Evolutionary conservation across 2,797 vertebrate genomes (phyloP).

Genomic region (Philypnodon macrostomus): DNA sequence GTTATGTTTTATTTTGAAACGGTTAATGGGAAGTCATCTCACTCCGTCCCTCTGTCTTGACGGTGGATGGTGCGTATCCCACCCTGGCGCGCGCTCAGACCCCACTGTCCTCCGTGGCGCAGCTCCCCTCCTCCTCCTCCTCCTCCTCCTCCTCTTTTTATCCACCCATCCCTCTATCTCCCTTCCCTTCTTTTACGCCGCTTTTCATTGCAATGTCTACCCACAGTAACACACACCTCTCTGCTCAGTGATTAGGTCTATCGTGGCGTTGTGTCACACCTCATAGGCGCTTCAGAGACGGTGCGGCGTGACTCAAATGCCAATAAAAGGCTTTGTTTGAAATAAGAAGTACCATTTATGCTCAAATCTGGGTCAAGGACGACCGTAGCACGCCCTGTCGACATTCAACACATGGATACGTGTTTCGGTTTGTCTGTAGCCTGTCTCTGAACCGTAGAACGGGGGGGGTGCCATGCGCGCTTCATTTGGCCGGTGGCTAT

Average conservation of each 20-base stretch:
- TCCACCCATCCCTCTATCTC: conserved; percentile 46
- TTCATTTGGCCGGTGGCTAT: conserved; percentile 60
- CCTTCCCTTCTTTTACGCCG: conserved; percentile 47
- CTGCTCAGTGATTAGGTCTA: conserved; percentile 1
- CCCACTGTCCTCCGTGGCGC: conserved; percentile 56
- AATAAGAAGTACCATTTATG: not conserved
- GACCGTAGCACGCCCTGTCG: not conserved
- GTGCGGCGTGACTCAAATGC: conserved; percentile 4
- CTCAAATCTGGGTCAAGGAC: not conserved
- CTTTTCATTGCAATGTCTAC: conserved; percentile 48
- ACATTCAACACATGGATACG: conserved; percentile 6
- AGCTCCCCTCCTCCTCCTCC: conserved; percentile 41
- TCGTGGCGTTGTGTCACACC: not conserved
- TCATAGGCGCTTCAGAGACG: not conserved
- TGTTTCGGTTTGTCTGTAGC: conserved; percentile 57
- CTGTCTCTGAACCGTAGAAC: conserved; percentile 33
- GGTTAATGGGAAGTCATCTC: not conserved
- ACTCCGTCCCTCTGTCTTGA: conserved; percentile 19
- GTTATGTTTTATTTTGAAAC: conserved; percentile 47
- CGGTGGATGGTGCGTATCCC: conserved; percentile 51
- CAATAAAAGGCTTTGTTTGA: conserved; percentile 4
- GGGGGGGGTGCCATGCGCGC: conserved; percentile 18
- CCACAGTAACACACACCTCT: conserved; percentile 51
- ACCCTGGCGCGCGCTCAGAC: conserved; percentile 64
- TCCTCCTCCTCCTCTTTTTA: conserved; percentile 19